Evolutionary conservation across 2,797 vertebrate species (phyloP), one percentile per base, ranked within the genome.

Genomic region (Poliocrania exsul): DNA sequence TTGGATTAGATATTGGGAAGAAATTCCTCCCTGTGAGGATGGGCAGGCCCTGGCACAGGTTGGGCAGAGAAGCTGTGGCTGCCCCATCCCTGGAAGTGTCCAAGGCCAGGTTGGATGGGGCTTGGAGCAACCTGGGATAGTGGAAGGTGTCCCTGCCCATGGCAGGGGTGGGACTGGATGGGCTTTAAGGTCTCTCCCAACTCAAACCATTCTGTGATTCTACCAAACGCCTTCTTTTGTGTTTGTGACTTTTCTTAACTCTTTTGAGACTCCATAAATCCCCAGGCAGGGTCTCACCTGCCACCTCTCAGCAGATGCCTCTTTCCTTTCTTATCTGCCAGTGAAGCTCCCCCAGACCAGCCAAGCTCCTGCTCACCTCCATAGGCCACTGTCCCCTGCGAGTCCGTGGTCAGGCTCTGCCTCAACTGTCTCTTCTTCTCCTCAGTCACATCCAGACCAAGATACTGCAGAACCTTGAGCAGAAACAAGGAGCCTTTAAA

Each of bases 311-410:
- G 25, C 47, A 81, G n/a, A 3, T 33, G 35, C 40, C 18, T 23
- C 28, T 86, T 37, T 21, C 20, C 50, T 61, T 35, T 57, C 64
- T 58, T 13, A 71, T 73, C 49, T 29, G n/a, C 69, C 58, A 82
- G 61, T 6, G 65, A 60, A 65, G 66, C 73, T 46, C 95, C 98
- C 89, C 95, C 97, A 96, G 11, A 25, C 37, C 50, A 86, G 47
- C 20, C 80, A 56, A 51, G 97, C 98, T 9, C 19, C 57, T 1
- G 0, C 98, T 96, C 81, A 99, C 99, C 99, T 98, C 99, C 98
- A 1, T 98, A 99, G 25, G 99, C 98, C 94, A 99, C 98, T 0
- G 98, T 99, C 70, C 99, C 99, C 96, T 99, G 99, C 0, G 98
- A 98, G 97, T 99, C 99, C 3, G 98, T 97, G 44, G 96, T 98